Evolutionary conservation across 2,888 invertebrate genomes (phyloP), one percentile per base, ranked within the genome.

Genomic region (Athalia cordata): DNA sequence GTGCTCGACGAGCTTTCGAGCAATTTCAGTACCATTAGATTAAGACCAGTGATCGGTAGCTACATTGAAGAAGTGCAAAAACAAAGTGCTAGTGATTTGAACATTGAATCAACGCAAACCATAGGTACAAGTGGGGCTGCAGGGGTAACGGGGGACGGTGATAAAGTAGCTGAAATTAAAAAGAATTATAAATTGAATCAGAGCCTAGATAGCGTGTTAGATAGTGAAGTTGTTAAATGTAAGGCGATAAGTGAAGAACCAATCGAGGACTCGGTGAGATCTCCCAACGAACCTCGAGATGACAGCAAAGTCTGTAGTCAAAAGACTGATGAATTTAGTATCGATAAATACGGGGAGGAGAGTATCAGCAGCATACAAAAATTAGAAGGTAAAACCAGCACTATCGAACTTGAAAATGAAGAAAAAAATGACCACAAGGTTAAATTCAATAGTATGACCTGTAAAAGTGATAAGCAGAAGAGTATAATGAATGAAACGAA

Each of bases 1-100:
- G 84, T 90, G 66, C 78, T 90, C 77, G 87, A 85, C 78, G 89
- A 90, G 80, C 82, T 90, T 72, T 82, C 89, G 74, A 83, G 81
- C 61, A 89, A 88, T 81, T 90, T 90, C 68, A 81, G 81, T 77
- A 83, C 83, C 11, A 87, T 89, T 55, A 88, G 84, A 83, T 83
- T 89, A 66, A 88, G 82, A 79, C 79, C 85, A 72, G 84, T 86
- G 57, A 82, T 74, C 67, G 61, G 68, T 9, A 67, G 45, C 3
- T 67, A 77, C 43, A 65, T 52, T 15, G 76, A 59, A 8, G 49
- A 7, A 11, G 57, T 57, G 59, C 13, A 15, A 13, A 47, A 67
- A 59, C 15, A 29, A 67, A 78, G 78, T 72, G 67, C 67, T 52
- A 75, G 59, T 77, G 68, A 47, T 61, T n/a, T 55, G 75, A 77